Evolutionary conservation across 1,140 invertebrate species (phyloP), one percentile per base, ranked within the genome.

Genomic region (Pygmarrhopalites habei): DNA sequence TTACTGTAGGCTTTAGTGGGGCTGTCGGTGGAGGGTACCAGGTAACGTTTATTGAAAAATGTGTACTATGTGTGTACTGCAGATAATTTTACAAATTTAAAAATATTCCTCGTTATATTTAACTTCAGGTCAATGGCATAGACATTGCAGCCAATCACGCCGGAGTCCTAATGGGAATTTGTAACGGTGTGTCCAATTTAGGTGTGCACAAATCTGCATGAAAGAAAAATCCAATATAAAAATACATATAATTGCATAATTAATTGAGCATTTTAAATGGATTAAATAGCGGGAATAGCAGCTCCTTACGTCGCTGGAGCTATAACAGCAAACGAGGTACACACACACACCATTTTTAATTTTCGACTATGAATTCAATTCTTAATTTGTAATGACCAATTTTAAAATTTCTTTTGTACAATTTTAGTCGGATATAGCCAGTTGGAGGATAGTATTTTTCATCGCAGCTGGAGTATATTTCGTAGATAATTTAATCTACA

Each of bases 361-460:
- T 7, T 39, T 10, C 7, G 7, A 7, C 7, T 17, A 39, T 10
- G 7, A 39, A 39, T 39, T 7, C 7, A 39, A 39, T 39, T 10
- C 17, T 39, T 10, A 55, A 10, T n/a, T 19, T 52, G 5, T 17
- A 52, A 29, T 32, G 10, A 28, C 17, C 17, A 39, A 7, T 10
- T 39, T 10, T 39, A 39, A 7, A 39, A 17, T 10, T 17, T 17
- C 35, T 39, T 10, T 47, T 49, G 21, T 55, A 30, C 2, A 19
- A 74, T 82, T 82, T 64, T 73, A 95, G 90, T 81, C 86, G 82
- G 86, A 84, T 1, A 82, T 88, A 63, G 80, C 78, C 30, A 83
- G 87, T 1, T 95, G 91, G 91, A 83, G 86, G 35, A 81, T 86
- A 1, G 85, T 94, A 64, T 94, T 95, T 75, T 89, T 84, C 74